These are phyloP conservation scores for Tautogolabrus adspersus DNA, from an alignment of 2,113 vertebrate species.

Conservation along the genomic window DNA sequence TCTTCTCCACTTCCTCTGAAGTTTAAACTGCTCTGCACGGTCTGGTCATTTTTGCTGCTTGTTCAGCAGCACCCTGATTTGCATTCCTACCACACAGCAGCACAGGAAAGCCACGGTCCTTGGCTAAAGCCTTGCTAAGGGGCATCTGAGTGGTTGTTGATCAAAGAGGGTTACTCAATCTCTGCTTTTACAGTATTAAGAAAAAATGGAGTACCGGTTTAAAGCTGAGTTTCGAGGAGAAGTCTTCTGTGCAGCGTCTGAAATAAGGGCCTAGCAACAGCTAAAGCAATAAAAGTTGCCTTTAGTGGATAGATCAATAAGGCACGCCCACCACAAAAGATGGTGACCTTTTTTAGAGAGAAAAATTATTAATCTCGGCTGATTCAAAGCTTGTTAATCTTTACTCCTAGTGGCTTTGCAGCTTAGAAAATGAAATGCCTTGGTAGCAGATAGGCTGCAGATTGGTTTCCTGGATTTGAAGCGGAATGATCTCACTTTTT, in stretches of 20 bases:
- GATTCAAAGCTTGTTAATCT: conserved; percentile 3
- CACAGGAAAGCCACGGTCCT: background rate
- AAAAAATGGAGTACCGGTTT: conserved; percentile 6
- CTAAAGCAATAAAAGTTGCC: conserved; percentile 41
- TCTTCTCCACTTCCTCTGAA: conserved; percentile 19
- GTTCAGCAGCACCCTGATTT: conserved; percentile 44
- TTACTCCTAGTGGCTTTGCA: conserved; percentile 16
- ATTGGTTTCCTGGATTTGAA: conserved; percentile 18
- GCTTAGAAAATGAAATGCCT: conserved; percentile 7
- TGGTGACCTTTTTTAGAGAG: conserved; percentile 50
- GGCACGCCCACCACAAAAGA: background rate
- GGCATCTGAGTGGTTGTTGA: background rate
- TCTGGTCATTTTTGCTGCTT: conserved; percentile 36
- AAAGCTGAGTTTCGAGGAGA: conserved; percentile 19
- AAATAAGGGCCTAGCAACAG: conserved; percentile 20
- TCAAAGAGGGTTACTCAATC: conserved; percentile 6
- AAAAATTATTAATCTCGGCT: conserved; percentile 5
- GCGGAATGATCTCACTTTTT: background rate
- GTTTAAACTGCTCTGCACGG: conserved; percentile 6
- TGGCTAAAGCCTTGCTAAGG: conserved; percentile 13
- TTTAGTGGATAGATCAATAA: conserved; percentile 39
- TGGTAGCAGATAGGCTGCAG: background rate
- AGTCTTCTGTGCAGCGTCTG: background rate
- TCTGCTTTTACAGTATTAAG: conserved; percentile 24
- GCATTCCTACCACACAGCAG: conserved; percentile 12